Evolutionary conservation across 2,888 invertebrate genomes (phyloP), one percentile per base, ranked within the genome.

Genomic region (Pelosia muscerda): DNA sequence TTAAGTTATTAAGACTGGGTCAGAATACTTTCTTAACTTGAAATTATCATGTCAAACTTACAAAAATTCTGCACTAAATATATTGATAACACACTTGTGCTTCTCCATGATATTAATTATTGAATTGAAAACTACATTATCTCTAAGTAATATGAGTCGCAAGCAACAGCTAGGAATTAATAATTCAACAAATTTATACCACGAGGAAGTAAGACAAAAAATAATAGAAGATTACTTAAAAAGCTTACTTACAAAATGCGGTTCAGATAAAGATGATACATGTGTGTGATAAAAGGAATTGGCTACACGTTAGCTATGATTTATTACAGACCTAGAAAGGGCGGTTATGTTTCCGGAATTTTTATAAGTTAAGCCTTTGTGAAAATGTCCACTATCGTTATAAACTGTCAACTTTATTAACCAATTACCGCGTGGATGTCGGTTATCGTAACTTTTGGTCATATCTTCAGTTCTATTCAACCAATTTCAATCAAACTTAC

Each of bases 251-350:
- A 61, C 65, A 53, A 61, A 62, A 56, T 31, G 61, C 55, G 13
- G 6, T 28, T 65, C 38, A 61, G 25, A 75, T 71, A 71, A 73
- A 71, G n/a, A 63, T 56, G 73, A 69, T 64, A 71, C 73, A 73
- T 73, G 73, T 66, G 42, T 66, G 67, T 66, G 62, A 71, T 62
- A 69, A 71, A 68, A 73, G 68, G 69, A 66, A 63, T 68, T 67
- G 65, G 56, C 71, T 68, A 57, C 57, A 49, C 65, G 62, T 67
- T 68, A 71, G 66, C 66, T 68, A 73, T 70, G 69, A 75, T 75
- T 73, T 75, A 73, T 75, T 55, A 60, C 34, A 58, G 57, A 66
- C 59, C 65, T 65, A 68, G 69, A 62, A 66, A 69, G 73, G 72
- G 66, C 65, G 54, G 58, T 2, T 57, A 59, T 71, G 75, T 68